Conservation (phyloP, 2,888 invertebrate species). For the Apamea monoglypha region DNA sequence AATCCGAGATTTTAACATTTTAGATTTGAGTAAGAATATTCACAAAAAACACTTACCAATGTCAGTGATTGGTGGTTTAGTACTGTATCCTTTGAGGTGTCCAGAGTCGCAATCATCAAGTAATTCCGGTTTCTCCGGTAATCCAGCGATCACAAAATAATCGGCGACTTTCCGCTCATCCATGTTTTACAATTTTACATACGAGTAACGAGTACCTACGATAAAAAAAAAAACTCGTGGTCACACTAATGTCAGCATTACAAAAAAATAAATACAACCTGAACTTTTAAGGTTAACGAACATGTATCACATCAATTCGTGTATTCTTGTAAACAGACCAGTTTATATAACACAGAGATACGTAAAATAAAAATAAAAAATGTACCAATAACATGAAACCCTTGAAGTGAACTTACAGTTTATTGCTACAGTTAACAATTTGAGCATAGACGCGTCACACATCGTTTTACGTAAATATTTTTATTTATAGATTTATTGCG, state of each 20-base stretch:
- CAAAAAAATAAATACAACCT: constrained; percentile 71
- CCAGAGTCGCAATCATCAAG: constrained; percentile 95
- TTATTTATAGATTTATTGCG: constrained; percentile 67
- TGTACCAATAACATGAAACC: constrained; percentile 79
- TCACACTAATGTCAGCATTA: constrained; percentile 65
- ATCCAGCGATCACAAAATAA: constrained; percentile 99
- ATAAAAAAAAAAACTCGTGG: constrained; percentile 65
- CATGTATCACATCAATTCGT: constrained; percentile 43
- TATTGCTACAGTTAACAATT: constrained; percentile 73
- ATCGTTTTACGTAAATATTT: constrained; percentile 68
- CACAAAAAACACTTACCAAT: constrained; percentile 90
- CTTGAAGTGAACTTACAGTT: constrained; percentile 81
- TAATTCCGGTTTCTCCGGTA: constrained; percentile 95
- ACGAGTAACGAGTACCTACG: constrained; percentile 70
- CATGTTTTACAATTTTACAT: constrained; percentile 88
- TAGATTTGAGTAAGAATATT: neutral
- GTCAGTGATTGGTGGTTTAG: constrained; percentile 98
- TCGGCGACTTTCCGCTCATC: constrained; percentile 97
- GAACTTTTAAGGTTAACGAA: constrained; percentile 55
- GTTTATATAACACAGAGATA: constrained; percentile 65
- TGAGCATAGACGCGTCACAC: constrained; percentile 67
- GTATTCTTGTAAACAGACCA: constrained; percentile 56
- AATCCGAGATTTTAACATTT: neutral
- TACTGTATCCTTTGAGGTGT: constrained; percentile 94
- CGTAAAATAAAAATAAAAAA: constrained; percentile 66